These are phyloP conservation scores for Mionectes macconnelli DNA, from an alignment of 2,113 vertebrate genomes.

Conservation along the genomic window DNA sequence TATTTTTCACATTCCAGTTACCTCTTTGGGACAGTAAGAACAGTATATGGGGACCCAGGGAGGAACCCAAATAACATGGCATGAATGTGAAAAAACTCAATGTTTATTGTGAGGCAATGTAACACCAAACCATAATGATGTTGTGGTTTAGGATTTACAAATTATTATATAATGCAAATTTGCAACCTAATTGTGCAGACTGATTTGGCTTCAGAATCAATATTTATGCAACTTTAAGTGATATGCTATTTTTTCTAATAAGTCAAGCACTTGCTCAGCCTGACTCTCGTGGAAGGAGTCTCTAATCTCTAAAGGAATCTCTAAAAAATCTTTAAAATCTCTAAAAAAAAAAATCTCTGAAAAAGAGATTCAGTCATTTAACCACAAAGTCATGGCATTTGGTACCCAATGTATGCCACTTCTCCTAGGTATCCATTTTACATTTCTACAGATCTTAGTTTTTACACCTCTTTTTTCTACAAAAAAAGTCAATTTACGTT, in stretches of 20 bases:
- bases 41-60: neutral
- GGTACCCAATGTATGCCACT: neutral
- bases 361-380: neutral
- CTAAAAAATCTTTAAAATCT: no score
- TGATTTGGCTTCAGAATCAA: neutral
- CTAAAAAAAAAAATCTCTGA: no score
- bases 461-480: neutral
- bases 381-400: neutral
- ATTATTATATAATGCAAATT: neutral
- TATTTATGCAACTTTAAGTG: neutral
- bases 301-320: no score
- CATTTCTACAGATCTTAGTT: neutral
- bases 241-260: neutral
- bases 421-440: neutral
- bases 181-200: neutral
- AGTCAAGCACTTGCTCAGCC: neutral
- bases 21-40: neutral
- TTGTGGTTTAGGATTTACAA: neutral
- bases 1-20: neutral
- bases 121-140: neutral
- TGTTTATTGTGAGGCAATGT: neutral
- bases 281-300: neutral
- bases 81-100: neutral
- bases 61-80: neutral
- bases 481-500: neutral